phyloP scores from a whole-genome alignment of 2,888 invertebrate species.

The Drosophila neotestacea region DNA sequence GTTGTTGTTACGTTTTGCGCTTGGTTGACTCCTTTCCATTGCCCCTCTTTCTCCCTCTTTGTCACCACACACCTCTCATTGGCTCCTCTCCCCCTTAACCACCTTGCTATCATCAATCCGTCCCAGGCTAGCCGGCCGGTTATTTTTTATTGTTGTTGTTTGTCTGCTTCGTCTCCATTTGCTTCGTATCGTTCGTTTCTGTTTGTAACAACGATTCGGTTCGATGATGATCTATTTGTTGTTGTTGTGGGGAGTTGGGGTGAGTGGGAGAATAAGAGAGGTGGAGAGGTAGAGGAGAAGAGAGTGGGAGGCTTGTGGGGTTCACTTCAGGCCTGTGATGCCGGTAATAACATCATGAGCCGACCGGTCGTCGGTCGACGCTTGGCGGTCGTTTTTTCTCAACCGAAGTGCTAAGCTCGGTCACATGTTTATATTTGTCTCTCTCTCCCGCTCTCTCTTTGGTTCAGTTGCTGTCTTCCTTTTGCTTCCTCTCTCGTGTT shows the following conservation, averaged over 20 bases:
- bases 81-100: background rate
- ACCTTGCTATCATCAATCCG: background rate
- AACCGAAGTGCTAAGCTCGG: constrained; percentile 14
- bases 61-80: too few species aligned
- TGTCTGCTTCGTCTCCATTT: constrained; percentile 45
- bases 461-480: background rate
- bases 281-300: too few species aligned
- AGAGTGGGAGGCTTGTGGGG: background rate
- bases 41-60: too few species aligned
- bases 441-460: background rate
- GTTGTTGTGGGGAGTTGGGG: constrained; percentile 11
- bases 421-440: constrained; percentile 36
- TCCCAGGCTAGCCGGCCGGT: constrained; percentile 67
- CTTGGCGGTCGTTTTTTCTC: too few species aligned
- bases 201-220: constrained; percentile 53
- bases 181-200: constrained; percentile 21
- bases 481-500: background rate
- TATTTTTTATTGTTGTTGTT: constrained; percentile 39
- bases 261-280: background rate
- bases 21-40: constrained; percentile 48
- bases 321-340: constrained; percentile 27
- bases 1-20: constrained; percentile 52
- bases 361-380: constrained; percentile 44
- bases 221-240: constrained; percentile 53
- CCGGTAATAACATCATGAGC: constrained; percentile 71